Base-by-base conservation (phyloP, 2,113 vertebrate genomes). In the Xiphophorus hellerii region DNA sequence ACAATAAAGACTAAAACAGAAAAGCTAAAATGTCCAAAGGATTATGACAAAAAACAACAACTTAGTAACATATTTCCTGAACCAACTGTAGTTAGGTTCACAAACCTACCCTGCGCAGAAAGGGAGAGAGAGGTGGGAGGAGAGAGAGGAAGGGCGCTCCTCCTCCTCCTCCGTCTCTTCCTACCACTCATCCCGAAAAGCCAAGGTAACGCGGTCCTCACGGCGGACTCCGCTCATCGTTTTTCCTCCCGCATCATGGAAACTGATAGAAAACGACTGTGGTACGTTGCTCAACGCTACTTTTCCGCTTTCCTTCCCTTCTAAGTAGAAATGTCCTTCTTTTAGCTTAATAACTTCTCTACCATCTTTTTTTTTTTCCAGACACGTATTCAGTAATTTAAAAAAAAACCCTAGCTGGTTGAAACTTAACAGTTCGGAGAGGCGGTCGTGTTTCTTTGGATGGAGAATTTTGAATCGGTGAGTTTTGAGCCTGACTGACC, bases 391-490 rank as follows among this genome's bases (percentile, higher is more conserved):
- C 9, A 76, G 15, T 48, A 20, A 48, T 48, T 2, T 4, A 42
- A 42, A 14, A 42, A 42, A 42, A 72, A 80, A 84, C 82, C 62
- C 37, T 78, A 39, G 9, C 76, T 72, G 77, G 81, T 51, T 66
- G 77, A 61, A 72, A 78, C 28, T 78, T 69, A 83, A 78, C 79
- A 80, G 85, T 82, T 51, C 28, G 8, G 72, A 75, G 77, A 76
- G 62, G 82, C 77, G 81, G 60, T 66, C 67, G 74, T 15, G 58
- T 81, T 77, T 84, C 42, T 81, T 61, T 80, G 82, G 87, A 92
- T 89, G 92, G 86, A 87, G 66, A 48, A 74, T 90, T 90, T 83
- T 35, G 51, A 73, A 61, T 69, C 77, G 90, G 92, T 92, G 84
- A 93, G 90, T 91, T 84, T 15, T n/a, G 20, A 31, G 27, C 28